Evolutionary conservation across 2,888 invertebrate species (phyloP).

Genomic region (Strigamia crassipes): DNA sequence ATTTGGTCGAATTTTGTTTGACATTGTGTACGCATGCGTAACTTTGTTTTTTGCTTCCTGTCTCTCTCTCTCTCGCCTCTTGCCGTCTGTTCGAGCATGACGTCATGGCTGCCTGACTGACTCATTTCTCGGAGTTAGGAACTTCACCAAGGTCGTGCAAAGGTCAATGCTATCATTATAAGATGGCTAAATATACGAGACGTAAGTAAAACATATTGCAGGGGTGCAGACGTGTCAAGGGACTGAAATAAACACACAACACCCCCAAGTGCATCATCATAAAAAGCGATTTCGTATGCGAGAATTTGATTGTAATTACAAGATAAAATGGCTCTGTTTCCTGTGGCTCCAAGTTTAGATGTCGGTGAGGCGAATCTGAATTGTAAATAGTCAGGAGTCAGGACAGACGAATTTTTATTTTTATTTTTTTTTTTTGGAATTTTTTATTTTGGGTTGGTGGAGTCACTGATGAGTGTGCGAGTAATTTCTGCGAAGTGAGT

Average conservation of each 20-base stretch:
- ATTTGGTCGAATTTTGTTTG: not conserved
- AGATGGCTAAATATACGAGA: not conserved
- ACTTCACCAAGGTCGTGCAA: slow-evolving; percentile 18
- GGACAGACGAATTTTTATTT: not conserved
- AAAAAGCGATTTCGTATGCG: not conserved
- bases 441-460: too few relatives aligned
- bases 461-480: not conserved
- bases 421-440: not conserved
- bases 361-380: too few relatives aligned
- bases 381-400: too few relatives aligned
- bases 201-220: not conserved
- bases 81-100: not conserved
- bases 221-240: not conserved
- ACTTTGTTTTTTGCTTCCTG: not conserved
- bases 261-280: not conserved
- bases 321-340: not conserved
- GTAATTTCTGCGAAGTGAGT: not conserved
- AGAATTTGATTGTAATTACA: slow-evolving; percentile 9
- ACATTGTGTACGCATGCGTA: slow-evolving; percentile 7
- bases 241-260: not conserved
- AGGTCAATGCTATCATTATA: not conserved
- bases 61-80: not conserved
- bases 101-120: slow-evolving; percentile 30
- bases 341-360: not conserved
- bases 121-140: slow-evolving; percentile 20